phyloP scores from a whole-genome alignment of 2,797 vertebrate genomes.

The Notolabrus celidotus region DNA sequence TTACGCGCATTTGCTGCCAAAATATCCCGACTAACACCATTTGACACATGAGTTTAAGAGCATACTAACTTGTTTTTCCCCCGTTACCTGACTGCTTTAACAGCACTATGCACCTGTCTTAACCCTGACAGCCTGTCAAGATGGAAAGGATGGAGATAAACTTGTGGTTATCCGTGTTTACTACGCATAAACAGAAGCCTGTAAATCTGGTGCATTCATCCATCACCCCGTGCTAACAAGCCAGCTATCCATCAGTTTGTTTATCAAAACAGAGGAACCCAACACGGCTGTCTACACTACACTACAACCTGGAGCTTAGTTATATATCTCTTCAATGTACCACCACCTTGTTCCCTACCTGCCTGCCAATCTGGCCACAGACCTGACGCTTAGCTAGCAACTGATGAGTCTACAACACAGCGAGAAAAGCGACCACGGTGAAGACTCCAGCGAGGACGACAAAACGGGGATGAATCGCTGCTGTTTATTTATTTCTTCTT shows the following conservation, averaged over 20 bases:
- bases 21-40: conserved; percentile 16
- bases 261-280: conserved; percentile 21
- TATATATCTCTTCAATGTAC: neutral
- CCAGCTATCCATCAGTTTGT: conserved; percentile 36
- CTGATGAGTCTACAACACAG: conserved; percentile 61
- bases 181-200: conserved; percentile 52
- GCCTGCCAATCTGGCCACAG: conserved; percentile 40
- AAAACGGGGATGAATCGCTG: conserved; percentile 45
- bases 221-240: conserved; percentile 63
- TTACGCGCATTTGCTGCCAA: conserved; percentile 33
- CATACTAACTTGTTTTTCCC: conserved; percentile 35
- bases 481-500: conserved; percentile 33
- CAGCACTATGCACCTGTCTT: conserved; percentile 59
- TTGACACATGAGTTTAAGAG: conserved; percentile 38
- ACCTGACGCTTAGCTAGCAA: conserved; percentile 67
- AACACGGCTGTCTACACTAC: neutral
- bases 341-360: conserved; percentile 38
- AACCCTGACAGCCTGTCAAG: conserved; percentile 41
- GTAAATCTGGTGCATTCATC: conserved; percentile 80
- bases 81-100: conserved; percentile 16
- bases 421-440: conserved; percentile 53
- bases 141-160: neutral
- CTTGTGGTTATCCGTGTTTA: conserved; percentile 43
- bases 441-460: conserved; percentile 57
- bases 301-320: neutral